These are phyloP conservation scores for Ectemnius cavifrons DNA, from an alignment of 2,888 invertebrate species.

Conservation along the genomic window DNA sequence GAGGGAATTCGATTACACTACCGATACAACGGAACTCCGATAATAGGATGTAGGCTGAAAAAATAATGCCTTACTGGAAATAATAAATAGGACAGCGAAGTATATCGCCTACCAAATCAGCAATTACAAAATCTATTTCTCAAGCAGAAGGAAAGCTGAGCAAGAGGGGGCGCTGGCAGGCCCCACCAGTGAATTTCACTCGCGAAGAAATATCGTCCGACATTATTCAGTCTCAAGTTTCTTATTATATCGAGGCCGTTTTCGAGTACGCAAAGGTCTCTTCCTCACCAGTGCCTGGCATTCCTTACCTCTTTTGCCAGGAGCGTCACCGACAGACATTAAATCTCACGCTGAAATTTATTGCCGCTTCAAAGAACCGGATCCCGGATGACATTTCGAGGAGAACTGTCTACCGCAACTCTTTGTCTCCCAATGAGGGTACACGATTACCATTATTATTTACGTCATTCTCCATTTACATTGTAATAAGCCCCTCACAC, in stretches of 20 bases:
- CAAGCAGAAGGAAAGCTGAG: too few species aligned
- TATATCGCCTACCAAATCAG: too few species aligned
- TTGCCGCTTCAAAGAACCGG: conserved; percentile 45
- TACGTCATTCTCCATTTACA: conserved; percentile 4
- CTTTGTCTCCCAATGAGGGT: conserved; percentile 24
- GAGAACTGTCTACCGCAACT: neutral
- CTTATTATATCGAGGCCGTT: conserved; percentile 70
- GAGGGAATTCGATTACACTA: too few species aligned
- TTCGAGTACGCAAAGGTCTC: conserved; percentile 53
- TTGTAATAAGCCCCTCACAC: neutral
- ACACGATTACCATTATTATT: too few species aligned
- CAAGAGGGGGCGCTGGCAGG: conserved; percentile 13
- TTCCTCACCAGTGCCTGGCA: conserved; percentile 5
- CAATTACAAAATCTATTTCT: too few species aligned
- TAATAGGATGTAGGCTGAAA: too few species aligned
- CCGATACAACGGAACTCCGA: too few species aligned
- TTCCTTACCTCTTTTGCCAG: conserved; percentile 27
- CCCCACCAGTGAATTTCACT: conserved; percentile 45
- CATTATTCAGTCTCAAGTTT: conserved; percentile 71
- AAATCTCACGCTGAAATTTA: conserved; percentile 67
- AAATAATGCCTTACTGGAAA: too few species aligned
- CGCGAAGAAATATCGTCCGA: conserved; percentile 63
- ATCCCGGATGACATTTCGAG: neutral
- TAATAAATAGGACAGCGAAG: too few species aligned
- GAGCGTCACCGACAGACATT: conserved; percentile 40